Evolutionary conservation across 2,113 vertebrate genomes (phyloP).

Genomic region (Poeciliopsis retropinna): DNA sequence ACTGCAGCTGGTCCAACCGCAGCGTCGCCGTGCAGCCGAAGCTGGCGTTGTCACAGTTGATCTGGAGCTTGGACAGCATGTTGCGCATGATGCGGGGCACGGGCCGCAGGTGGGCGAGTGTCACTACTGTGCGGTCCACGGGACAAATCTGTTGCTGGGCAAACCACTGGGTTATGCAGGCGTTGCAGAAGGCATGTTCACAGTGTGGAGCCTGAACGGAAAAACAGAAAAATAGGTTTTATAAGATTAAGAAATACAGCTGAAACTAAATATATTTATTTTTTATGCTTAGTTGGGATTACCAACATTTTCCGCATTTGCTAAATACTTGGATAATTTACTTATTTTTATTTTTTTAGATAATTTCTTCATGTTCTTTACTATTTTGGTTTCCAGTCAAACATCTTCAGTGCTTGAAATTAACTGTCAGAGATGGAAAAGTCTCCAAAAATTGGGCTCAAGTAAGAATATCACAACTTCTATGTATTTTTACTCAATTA

Average conservation of each 20-base stretch:
- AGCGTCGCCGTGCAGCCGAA: slow-evolving; percentile 94
- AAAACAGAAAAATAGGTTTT: not conserved
- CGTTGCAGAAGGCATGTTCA: slow-evolving; percentile 99
- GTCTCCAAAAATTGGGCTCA: too few species aligned
- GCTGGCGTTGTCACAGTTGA: slow-evolving; percentile 93
- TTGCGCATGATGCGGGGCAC: slow-evolving; percentile 99
- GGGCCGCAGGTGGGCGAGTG: slow-evolving; percentile 94
- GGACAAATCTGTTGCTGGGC: slow-evolving; percentile 99
- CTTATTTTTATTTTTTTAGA: too few species aligned
- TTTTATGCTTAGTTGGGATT: too few species aligned
- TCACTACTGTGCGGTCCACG: slow-evolving; percentile 97
- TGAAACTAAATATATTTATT: not conserved
- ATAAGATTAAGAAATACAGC: too few species aligned
- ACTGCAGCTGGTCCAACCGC: slow-evolving; percentile 94
- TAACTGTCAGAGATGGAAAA: not conserved
- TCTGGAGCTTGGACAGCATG: slow-evolving; percentile 98
- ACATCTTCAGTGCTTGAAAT: not conserved
- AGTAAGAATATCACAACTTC: too few species aligned
- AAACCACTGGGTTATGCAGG: slow-evolving; percentile 99
- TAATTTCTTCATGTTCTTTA: too few species aligned
- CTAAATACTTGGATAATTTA: too few species aligned
- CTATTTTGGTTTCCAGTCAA: not conserved
- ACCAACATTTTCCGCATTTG: too few species aligned
- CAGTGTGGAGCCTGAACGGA: slow-evolving; percentile 92
- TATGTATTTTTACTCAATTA: too few species aligned